Evolutionary conservation across 2,888 invertebrate genomes (phyloP).

Genomic region (Elmis aenea): DNA sequence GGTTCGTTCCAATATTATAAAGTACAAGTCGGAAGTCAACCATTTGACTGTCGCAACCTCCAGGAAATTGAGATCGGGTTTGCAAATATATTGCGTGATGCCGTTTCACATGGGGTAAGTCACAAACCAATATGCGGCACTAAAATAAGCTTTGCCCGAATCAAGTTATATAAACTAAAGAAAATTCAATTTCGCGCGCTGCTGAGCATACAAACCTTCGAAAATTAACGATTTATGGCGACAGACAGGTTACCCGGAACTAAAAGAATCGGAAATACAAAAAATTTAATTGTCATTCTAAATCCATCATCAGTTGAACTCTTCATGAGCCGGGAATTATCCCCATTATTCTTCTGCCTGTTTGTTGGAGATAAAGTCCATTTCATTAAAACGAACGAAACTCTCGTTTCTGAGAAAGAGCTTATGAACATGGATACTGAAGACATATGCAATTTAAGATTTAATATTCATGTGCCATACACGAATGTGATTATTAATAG

Average conservation of each 20-base stretch:
- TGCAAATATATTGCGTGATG: conserved; percentile 17
- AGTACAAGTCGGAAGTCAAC: conserved; percentile 17
- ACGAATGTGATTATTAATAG: too few relatives aligned
- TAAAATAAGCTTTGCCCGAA: conserved; percentile 9
- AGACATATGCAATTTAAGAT: too few relatives aligned
- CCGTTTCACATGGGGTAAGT: conserved; percentile 11
- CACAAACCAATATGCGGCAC: conserved; percentile 9
- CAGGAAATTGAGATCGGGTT: conserved; percentile 19
- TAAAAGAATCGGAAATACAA: too few relatives aligned
- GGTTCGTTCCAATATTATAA: too few relatives aligned
- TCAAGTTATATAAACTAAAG: conserved; percentile 18
- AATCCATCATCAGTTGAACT: too few relatives aligned
- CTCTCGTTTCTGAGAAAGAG: too few relatives aligned
- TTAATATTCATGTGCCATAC: too few relatives aligned
- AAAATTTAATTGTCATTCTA: conserved; percentile 17
- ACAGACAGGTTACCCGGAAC: too few relatives aligned
- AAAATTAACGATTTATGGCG: conserved; percentile 22
- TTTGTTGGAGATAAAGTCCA: conserved; percentile 16
- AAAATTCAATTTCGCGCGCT: conserved; percentile 31
- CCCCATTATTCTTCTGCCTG: conserved; percentile 10
- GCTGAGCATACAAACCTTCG: conserved; percentile 25
- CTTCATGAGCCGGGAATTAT: conserved; percentile 1
- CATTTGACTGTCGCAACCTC: conserved; percentile 18
- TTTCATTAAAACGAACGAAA: conserved; percentile 18
- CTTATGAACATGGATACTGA: too few relatives aligned